A percentile compares a stretch with the other conserved stretches of the same genome.
Evolutionary conservation across 2,888 invertebrate species (phyloP).

Genomic region (Seladonia tumulorum): DNA sequence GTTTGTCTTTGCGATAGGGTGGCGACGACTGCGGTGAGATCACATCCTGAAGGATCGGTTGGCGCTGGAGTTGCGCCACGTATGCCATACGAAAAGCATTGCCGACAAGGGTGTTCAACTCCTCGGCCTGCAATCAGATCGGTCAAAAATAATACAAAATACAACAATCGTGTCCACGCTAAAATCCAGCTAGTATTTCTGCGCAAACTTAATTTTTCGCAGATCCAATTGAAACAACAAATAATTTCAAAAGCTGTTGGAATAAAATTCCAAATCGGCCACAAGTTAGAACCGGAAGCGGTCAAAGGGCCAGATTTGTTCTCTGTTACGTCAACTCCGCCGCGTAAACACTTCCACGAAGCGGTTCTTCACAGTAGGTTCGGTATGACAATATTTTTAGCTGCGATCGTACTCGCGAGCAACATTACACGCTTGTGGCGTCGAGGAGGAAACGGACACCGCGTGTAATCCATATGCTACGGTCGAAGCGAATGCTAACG

Average conservation of each 20-base stretch:
- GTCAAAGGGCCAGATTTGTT: no score
- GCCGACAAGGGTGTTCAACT: slow-evolving; percentile 93
- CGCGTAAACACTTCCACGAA: background rate
- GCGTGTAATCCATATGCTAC: slow-evolving; percentile 61
- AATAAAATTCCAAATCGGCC: no score
- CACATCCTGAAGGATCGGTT: slow-evolving; percentile 89
- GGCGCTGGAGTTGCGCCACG: slow-evolving; percentile 92
- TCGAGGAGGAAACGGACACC: slow-evolving; percentile 29
- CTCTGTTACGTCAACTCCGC: background rate
- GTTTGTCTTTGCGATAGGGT: slow-evolving; percentile 81
- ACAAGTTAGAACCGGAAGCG: no score
- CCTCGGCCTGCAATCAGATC: slow-evolving; percentile 89
- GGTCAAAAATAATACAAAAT: slow-evolving; percentile 1
- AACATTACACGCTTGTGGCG: background rate
- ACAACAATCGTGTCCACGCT: background rate
- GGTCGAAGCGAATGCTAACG: slow-evolving; percentile 55
- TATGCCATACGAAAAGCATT: slow-evolving; percentile 97
- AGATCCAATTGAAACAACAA: no score
- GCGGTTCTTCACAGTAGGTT: background rate
- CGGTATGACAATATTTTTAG: background rate
- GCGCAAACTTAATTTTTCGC: no score
- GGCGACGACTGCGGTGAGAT: slow-evolving; percentile 86
- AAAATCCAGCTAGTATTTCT: background rate
- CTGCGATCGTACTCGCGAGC: background rate
- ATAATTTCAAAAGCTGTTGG: no score